A percentile compares a stretch with the other conserved stretches of the same genome.
Evolutionary conservation across 2,113 vertebrate species (phyloP).

Genomic region (Lampris megalopsis): DNA sequence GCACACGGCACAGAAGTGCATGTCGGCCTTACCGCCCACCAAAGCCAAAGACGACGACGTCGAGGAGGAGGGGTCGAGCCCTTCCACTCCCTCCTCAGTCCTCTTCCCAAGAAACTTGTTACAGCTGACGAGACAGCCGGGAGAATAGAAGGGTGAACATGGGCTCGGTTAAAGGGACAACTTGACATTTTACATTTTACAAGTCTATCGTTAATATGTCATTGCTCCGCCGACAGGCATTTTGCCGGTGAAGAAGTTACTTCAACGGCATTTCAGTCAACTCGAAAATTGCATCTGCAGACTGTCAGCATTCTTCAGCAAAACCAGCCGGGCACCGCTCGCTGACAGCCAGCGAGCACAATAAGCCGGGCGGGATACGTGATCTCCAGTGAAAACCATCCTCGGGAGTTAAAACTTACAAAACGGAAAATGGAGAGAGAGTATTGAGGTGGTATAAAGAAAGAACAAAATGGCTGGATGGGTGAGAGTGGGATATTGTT

Average conservation of each 20-base stretch:
- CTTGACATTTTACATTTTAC: constrained; percentile 48
- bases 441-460: too few relatives aligned
- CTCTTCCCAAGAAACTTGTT: constrained; percentile 85
- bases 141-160: constrained; percentile 9
- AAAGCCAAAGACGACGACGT: constrained; percentile 15
- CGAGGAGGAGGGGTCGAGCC: constrained; percentile 73
- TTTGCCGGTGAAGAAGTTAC: constrained; percentile 11
- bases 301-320: background rate
- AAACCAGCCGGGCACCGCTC: background rate
- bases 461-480: too few relatives aligned
- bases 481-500: too few relatives aligned
- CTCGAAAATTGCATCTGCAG: constrained; percentile 21
- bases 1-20: constrained; percentile 95
- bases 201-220: constrained; percentile 25
- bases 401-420: too few relatives aligned
- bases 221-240: constrained; percentile 1
- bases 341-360: too few relatives aligned
- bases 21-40: constrained; percentile 85
- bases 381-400: too few relatives aligned
- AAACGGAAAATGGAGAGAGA: too few relatives aligned
- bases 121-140: constrained; percentile 63
- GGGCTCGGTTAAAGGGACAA: constrained; percentile 40
- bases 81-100: constrained; percentile 70
- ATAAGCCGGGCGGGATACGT: too few relatives aligned
- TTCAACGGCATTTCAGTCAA: constrained; percentile 10